These are phyloP conservation scores for Myotis lucifugus DNA, from an alignment of 2,113 vertebrate genomes.

Conservation along the genomic window DNA sequence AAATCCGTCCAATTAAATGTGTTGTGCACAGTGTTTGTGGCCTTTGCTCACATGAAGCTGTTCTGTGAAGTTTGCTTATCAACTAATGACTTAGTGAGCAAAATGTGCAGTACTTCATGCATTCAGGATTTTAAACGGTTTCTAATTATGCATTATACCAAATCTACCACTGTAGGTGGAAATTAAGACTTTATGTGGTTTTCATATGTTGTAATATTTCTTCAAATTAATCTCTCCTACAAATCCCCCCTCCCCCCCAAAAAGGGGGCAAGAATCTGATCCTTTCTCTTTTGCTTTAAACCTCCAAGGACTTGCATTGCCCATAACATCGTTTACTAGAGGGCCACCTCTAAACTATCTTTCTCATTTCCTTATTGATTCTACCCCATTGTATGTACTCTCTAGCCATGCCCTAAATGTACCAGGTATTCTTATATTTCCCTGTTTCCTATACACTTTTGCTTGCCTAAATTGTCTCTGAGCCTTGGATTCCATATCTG, in stretches of 20 bases:
- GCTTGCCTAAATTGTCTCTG: neutral
- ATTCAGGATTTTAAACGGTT: slow-evolving; percentile 81
- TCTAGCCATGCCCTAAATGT: neutral
- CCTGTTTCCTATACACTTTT: neutral
- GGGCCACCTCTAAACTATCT: neutral
- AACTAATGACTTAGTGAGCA: slow-evolving; percentile 70
- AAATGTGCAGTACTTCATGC: slow-evolving; percentile 83
- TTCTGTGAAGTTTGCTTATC: slow-evolving; percentile 51
- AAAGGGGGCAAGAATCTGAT: neutral
- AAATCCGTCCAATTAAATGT: slow-evolving; percentile 35
- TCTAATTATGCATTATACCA: slow-evolving; percentile 83
- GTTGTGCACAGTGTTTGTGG: slow-evolving; percentile 30
- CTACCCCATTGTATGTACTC: neutral
- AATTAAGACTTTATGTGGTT: slow-evolving; percentile 93
- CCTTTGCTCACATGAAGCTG: slow-evolving; percentile 50
- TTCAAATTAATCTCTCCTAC: slow-evolving; percentile 93
- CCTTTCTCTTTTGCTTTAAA: neutral
- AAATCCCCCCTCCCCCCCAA: slow-evolving; percentile 26
- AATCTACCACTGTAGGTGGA: slow-evolving; percentile 86
- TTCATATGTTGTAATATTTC: slow-evolving; percentile 96
- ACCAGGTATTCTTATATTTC: neutral
- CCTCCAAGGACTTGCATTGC: neutral
- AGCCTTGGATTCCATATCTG: neutral
- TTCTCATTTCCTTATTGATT: neutral
- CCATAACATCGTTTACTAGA: neutral